Percentiles rank a stretch among this genome's conserved stretches.
Evolutionary conservation across 1,140 invertebrate genomes (phyloP).

Genomic region (Rhizoglyphus robini): DNA sequence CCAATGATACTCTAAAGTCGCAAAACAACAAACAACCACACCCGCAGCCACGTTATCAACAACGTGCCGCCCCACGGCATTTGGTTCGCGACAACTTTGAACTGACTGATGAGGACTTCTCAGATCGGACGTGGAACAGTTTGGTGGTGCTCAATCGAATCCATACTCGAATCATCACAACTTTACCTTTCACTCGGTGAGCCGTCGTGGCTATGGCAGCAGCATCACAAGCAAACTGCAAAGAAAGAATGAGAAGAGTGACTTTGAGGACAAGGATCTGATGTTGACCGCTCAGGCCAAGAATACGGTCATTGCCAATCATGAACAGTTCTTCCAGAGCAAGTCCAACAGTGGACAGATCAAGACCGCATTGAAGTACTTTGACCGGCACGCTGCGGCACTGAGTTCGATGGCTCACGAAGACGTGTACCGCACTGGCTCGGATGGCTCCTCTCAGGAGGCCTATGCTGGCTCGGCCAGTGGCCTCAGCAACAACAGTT

Average conservation of each 20-base stretch:
- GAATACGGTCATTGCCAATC: neutral
- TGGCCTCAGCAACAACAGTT: neutral
- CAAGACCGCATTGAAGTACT: neutral
- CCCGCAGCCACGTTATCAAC: neutral
- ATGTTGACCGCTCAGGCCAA: neutral
- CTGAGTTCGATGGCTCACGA: neutral
- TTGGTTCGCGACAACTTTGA: neutral
- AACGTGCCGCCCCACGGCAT: neutral
- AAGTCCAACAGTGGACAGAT: neutral
- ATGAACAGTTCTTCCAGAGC: conserved; percentile 1
- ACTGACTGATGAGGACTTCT: too few species aligned
- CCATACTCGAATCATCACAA: conserved; percentile 3
- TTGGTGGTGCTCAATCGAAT: neutral
- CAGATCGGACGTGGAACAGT: neutral
- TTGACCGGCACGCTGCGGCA: neutral
- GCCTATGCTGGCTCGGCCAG: neutral
- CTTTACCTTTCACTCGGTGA: neutral
- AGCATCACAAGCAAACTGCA: neutral
- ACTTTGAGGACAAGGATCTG: conserved; percentile 6
- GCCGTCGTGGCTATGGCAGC: neutral
- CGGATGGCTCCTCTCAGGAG: neutral
- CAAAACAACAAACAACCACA: neutral
- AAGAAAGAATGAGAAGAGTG: neutral
- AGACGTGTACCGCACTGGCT: neutral
- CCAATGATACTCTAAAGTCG: neutral